These are phyloP conservation scores for Stenchaetothrips biformis DNA, from an alignment of 2,888 invertebrate genomes.

Conservation along the genomic window DNA sequence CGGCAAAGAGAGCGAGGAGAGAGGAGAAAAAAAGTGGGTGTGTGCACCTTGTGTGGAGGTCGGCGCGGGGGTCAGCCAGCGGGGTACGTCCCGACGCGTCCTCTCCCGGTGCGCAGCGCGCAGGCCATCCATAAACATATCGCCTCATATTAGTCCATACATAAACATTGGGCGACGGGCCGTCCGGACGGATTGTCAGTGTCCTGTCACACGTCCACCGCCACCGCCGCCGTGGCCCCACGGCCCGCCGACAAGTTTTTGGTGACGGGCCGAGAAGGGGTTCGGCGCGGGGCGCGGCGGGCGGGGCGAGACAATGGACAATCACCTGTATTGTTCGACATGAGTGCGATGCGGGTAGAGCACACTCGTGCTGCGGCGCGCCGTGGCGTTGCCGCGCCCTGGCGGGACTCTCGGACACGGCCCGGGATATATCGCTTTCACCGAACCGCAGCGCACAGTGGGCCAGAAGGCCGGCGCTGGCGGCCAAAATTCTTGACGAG, in stretches of 20 bases:
- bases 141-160: conserved; percentile 23
- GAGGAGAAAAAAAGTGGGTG: background rate
- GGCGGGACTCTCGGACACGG: background rate
- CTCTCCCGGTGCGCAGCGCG: background rate
- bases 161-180: conserved; percentile 8
- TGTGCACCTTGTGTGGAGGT: background rate
- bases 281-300: background rate
- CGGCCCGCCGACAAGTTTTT: background rate
- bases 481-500: too few species aligned
- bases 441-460: too few species aligned
- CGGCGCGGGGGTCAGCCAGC: background rate
- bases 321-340: conserved; percentile 24
- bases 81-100: background rate
- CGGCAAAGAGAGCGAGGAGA: background rate
- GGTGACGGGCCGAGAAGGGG: background rate
- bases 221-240: background rate
- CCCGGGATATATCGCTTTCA: too few species aligned
- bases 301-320: conserved; percentile 11
- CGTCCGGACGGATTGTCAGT: conserved; percentile 15
- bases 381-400: background rate
- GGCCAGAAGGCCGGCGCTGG: too few species aligned
- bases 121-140: conserved; percentile 23
- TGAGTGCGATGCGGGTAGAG: conserved; percentile 2
- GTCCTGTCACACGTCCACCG: conserved; percentile 4
- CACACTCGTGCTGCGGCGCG: background rate